Evolutionary conservation across 2,113 vertebrate species (phyloP).

Genomic region (Rhinichthys klamathensis): DNA sequence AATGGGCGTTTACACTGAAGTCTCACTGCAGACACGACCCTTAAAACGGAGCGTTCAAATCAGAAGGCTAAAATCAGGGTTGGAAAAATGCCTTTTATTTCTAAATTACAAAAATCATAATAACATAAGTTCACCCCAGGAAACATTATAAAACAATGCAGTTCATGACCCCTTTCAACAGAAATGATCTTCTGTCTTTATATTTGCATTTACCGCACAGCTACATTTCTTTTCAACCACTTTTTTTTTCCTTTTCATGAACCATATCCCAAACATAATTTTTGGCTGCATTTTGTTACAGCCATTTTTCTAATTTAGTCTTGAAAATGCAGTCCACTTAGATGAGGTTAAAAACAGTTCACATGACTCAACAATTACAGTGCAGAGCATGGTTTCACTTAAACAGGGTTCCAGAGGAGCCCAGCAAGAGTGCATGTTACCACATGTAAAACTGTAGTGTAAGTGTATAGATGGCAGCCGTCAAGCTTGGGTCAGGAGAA

Average conservation of each 20-base stretch:
- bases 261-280: background rate
- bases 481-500: background rate
- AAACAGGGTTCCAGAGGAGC: slow-evolving; percentile 3
- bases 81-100: no score
- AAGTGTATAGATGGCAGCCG: background rate
- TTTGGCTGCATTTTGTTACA: background rate
- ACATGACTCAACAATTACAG: slow-evolving; percentile 4
- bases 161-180: no score
- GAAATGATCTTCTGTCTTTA: background rate
- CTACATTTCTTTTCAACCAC: background rate
- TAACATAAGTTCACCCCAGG: no score
- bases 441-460: slow-evolving; percentile 3
- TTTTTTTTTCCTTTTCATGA: background rate
- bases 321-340: background rate
- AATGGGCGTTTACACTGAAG: no score
- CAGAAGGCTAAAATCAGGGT: no score
- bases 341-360: background rate
- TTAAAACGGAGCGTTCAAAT: no score
- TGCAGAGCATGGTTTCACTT: slow-evolving; percentile 6
- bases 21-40: no score
- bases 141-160: no score
- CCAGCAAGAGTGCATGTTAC: background rate
- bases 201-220: background rate
- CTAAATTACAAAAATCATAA: no score
- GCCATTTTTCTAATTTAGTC: background rate